Conservation (phyloP, 2,888 invertebrate species). For the Mactromeris polynyma region DNA sequence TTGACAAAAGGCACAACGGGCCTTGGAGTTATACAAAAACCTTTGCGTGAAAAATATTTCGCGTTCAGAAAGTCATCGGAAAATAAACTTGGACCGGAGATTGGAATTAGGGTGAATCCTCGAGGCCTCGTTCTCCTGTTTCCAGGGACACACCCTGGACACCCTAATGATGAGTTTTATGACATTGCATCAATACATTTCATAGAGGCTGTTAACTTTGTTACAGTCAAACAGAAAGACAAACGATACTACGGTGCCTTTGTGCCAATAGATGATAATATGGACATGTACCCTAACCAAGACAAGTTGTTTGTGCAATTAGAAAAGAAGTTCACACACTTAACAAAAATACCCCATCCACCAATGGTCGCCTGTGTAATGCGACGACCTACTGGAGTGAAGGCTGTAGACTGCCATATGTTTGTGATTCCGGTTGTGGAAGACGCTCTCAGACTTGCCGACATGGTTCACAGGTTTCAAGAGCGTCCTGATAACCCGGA, state of each 20-base stretch:
- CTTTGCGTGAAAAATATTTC: constrained; percentile 97
- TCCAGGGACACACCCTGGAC: constrained; percentile 98
- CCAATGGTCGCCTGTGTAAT: constrained; percentile 98
- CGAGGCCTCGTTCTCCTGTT: constrained; percentile 96
- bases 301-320: constrained; percentile 93
- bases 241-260: constrained; percentile 89
- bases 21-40: constrained; percentile 98
- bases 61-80: constrained; percentile 91
- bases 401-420: constrained; percentile 99
- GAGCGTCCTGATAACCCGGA: constrained; percentile 60
- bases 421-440: constrained; percentile 91
- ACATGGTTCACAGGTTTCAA: constrained; percentile 64
- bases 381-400: constrained; percentile 97
- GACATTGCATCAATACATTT: constrained; percentile 88
- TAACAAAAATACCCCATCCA: constrained; percentile 97
- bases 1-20: constrained; percentile 99
- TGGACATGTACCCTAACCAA: constrained; percentile 74
- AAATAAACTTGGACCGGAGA: constrained; percentile 73
- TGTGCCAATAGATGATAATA: constrained; percentile 90
- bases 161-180: constrained; percentile 91
- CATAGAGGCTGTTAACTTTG: constrained; percentile 85
- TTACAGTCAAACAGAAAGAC: constrained; percentile 82
- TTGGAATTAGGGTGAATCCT: constrained; percentile 91
- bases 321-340: constrained; percentile 97
- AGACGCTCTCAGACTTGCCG: constrained; percentile 74